phyloP scores from a whole-genome alignment of 2,113 vertebrate species.

The Catharus fuscescens region DNA sequence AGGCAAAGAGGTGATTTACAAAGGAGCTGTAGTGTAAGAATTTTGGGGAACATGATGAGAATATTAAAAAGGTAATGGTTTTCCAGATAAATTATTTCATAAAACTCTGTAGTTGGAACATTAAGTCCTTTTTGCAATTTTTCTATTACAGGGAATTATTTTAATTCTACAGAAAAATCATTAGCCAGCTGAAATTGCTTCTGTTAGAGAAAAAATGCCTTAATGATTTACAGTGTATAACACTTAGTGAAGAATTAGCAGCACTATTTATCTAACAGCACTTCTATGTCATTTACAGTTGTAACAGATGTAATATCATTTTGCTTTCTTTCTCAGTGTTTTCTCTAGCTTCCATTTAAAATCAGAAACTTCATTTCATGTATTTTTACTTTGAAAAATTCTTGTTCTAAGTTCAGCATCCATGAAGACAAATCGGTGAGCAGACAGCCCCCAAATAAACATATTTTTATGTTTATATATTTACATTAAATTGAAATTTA shows the following conservation, averaged over 20 bases:
- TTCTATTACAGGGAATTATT: neutral
- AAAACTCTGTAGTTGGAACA: neutral
- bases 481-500: neutral
- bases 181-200: neutral
- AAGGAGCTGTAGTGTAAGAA: neutral
- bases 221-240: neutral
- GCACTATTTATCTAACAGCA: neutral
- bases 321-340: neutral
- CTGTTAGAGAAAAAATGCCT: neutral
- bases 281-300: neutral
- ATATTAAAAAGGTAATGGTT: neutral
- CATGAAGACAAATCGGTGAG: neutral
- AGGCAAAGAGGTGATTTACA: neutral
- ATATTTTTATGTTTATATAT: neutral
- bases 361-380: neutral
- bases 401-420: neutral
- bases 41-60: neutral
- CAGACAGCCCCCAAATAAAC: neutral
- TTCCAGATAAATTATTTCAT: neutral
- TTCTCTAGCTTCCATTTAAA: neutral
- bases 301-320: neutral
- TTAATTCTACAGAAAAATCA: neutral
- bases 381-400: neutral
- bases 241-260: neutral
- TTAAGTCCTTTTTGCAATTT: neutral